phyloP scores from a whole-genome alignment of 2,888 invertebrate species.

The Campaea margaritaria region DNA sequence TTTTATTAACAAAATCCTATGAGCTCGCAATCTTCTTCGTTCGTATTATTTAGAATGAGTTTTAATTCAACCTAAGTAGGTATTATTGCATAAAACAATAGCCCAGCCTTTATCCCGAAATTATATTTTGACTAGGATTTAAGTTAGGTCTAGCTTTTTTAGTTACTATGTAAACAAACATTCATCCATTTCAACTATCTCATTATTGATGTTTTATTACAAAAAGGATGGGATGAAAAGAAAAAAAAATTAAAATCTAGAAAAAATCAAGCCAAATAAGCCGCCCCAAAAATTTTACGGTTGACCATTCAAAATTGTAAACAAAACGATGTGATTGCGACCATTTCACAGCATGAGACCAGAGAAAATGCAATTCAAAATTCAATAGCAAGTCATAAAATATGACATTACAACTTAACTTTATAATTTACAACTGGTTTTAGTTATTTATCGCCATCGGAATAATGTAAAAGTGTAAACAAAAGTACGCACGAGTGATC shows the following conservation, averaged over 20 bases:
- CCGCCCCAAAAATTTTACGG: conserved; percentile 26
- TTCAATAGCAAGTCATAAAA: conserved; percentile 56
- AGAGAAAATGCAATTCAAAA: conserved; percentile 54
- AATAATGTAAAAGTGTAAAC: conserved; percentile 26
- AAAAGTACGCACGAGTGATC: conserved; percentile 58
- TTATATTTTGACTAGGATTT: no score
- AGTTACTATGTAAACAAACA: no score
- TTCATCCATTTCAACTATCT: no score
- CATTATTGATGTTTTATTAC: no score
- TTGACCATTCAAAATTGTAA: conserved; percentile 28
- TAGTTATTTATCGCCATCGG: conserved; percentile 49
- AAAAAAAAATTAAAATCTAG: no score
- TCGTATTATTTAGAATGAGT: no score
- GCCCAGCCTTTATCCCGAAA: no score
- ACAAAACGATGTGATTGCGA: conserved; percentile 48
- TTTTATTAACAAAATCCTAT: no score
- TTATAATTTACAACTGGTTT: conserved; percentile 56
- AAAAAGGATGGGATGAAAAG: no score
- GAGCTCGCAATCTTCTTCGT: no score
- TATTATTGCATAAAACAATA: neutral
- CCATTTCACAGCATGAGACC: conserved; percentile 64
- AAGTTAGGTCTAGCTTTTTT: no score
- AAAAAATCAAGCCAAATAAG: conserved; percentile 8
- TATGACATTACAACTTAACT: conserved; percentile 51
- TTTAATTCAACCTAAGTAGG: conserved; percentile 13